A percentile compares a stretch with the other conserved stretches of the same genome.
phyloP scores from a whole-genome alignment of 2,113 vertebrate species.

The Dasyornis broadbenti region DNA sequence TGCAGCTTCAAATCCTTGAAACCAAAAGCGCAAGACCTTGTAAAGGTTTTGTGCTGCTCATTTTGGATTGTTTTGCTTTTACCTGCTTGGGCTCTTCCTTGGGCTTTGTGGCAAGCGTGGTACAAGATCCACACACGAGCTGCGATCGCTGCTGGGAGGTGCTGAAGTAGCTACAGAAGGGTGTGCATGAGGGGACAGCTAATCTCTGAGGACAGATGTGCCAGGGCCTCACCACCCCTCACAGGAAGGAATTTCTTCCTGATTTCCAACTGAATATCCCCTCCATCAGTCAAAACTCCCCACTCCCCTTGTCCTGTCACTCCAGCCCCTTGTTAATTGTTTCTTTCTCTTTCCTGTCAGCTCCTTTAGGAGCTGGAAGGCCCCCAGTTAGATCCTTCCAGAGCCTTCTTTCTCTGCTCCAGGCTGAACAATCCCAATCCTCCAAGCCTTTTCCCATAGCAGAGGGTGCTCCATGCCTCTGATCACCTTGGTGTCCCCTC shows the following conservation, averaged over 20 bases:
- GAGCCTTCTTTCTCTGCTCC: background rate
- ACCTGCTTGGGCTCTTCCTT: background rate
- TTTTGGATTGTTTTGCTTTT: background rate
- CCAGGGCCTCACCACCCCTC: background rate
- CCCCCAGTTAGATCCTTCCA: too few relatives aligned
- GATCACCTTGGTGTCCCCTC: background rate
- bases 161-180: background rate
- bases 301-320: background rate
- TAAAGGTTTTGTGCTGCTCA: background rate
- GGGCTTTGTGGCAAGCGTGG: background rate
- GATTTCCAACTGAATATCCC: too few relatives aligned
- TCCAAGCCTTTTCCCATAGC: background rate
- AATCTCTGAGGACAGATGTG: background rate
- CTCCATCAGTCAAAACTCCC: background rate
- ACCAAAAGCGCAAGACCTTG: background rate
- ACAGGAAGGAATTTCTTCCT: rapidly evolving
- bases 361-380: background rate
- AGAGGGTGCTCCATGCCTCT: background rate
- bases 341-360: background rate
- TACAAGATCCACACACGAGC: rapidly evolving
- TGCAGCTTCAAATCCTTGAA: background rate
- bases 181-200: background rate
- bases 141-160: background rate
- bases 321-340: background rate
- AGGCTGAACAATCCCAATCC: background rate